Evolutionary conservation across 2,113 vertebrate genomes (phyloP).

Genomic region (Sander lucioperca): DNA sequence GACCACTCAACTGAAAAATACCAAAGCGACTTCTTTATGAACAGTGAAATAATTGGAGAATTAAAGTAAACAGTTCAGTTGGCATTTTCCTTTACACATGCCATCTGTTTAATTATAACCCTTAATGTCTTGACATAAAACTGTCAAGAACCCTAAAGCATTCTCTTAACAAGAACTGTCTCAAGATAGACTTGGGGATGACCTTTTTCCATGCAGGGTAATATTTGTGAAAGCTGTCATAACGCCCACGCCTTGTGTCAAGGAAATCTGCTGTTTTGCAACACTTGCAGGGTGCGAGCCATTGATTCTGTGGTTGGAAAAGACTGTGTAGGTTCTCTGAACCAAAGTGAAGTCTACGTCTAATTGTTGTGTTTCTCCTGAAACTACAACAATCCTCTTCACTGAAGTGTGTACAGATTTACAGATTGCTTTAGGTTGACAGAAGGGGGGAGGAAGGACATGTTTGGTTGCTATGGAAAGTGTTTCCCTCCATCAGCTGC

Average conservation of each 20-base stretch:
- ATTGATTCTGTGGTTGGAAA: conserved; percentile 70
- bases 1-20: conserved; percentile 32
- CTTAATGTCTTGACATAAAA: background rate
- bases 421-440: conserved; percentile 53
- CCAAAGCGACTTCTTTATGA: conserved; percentile 9
- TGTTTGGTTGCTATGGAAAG: conserved; percentile 78
- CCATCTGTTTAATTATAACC: background rate
- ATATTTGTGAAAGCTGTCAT: conserved; percentile 74
- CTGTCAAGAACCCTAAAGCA: conserved; percentile 23
- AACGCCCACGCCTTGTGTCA: conserved; percentile 70
- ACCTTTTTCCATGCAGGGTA: conserved; percentile 69
- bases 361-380: conserved; percentile 30
- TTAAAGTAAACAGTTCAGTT: background rate
- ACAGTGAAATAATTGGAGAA: background rate
- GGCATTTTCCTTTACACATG: conserved; percentile 14
- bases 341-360: conserved; percentile 6
- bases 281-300: conserved; percentile 57
- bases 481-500: conserved; percentile 82
- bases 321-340: conserved; percentile 48
- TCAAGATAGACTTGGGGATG: conserved; percentile 62
- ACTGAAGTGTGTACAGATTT: conserved; percentile 44
- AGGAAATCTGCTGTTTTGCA: conserved; percentile 78
- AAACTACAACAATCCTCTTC: conserved; percentile 44
- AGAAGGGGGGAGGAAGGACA: conserved; percentile 35
- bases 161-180: conserved; percentile 18